Percentiles rank a stretch among this genome's conserved stretches.
Conservation (phyloP, 1,140 invertebrate species). For the Drosophila obscura region DNA sequence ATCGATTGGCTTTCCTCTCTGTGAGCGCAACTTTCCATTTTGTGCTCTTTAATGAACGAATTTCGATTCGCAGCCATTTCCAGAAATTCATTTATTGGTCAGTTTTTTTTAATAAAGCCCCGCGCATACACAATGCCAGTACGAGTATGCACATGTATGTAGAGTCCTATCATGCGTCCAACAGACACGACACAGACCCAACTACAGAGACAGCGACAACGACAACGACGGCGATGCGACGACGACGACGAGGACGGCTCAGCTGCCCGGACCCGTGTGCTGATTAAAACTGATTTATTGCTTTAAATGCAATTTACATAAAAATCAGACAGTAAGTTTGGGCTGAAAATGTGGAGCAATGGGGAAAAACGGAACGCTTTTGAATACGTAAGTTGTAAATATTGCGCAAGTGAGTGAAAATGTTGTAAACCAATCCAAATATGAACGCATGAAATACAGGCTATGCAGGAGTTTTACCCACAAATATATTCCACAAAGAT, state of each 20-base stretch:
- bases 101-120: slow-evolving; percentile 64
- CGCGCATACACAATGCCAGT: slow-evolving; percentile 47
- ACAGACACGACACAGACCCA: slow-evolving; percentile 22
- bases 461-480: too few species aligned
- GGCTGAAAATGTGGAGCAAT: slow-evolving; percentile 16
- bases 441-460: too few species aligned
- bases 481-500: too few species aligned
- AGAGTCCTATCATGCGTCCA: slow-evolving; percentile 31
- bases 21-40: slow-evolving; percentile 43
- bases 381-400: slow-evolving; percentile 14
- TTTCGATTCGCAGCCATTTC: slow-evolving; percentile 57
- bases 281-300: slow-evolving; percentile 82
- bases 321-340: slow-evolving; percentile 61
- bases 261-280: slow-evolving; percentile 65
- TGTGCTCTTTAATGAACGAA: slow-evolving; percentile 59
- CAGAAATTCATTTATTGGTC: slow-evolving; percentile 52
- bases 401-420: neutral
- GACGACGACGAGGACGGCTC: slow-evolving; percentile 29
- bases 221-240: slow-evolving; percentile 16
- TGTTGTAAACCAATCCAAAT: too few species aligned
- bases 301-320: slow-evolving; percentile 81
- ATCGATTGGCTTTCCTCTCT: slow-evolving; percentile 16
- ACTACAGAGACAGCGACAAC: slow-evolving; percentile 7
- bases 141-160: slow-evolving; percentile 13
- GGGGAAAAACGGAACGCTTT: slow-evolving; percentile 23